Conservation (phyloP, 2,797 vertebrate genomes). For the Eutrigla gurnardus region DNA sequence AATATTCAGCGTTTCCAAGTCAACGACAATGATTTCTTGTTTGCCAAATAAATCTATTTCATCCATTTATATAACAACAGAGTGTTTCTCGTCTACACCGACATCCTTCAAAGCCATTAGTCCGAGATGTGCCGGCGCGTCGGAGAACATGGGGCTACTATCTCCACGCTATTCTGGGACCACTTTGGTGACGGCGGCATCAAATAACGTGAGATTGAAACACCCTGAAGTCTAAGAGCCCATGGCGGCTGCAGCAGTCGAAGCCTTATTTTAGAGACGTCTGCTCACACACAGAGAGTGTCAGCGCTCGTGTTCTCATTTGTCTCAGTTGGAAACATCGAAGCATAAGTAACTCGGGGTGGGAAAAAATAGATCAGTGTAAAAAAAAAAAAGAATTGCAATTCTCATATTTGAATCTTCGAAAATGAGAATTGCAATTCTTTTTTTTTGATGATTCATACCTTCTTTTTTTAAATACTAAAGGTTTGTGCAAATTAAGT, state of each 20-base stretch:
- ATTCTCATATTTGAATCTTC: too few species aligned
- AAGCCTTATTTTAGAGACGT: not conserved
- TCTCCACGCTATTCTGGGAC: constrained; percentile 59
- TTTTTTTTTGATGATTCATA: too few species aligned
- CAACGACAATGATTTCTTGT: not conserved
- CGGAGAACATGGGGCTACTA: constrained; percentile 30
- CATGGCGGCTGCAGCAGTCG: constrained; percentile 13
- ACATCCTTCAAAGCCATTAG: constrained; percentile 45
- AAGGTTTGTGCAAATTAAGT: too few species aligned
- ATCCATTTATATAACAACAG: not conserved
- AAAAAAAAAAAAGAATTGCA: too few species aligned
- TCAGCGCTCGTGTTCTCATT: not conserved
- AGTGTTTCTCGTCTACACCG: constrained; percentile 18
- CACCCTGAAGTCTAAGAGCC: constrained; percentile 41
- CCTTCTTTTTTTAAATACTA: too few species aligned
- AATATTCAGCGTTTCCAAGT: not conserved
- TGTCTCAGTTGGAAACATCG: constrained; percentile 8
- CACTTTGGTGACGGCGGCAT: constrained; percentile 51
- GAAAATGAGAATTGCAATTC: too few species aligned
- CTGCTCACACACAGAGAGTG: not conserved
- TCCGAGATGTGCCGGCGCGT: constrained; percentile 25
- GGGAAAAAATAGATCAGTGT: too few species aligned
- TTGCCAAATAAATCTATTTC: not conserved
- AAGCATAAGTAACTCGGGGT: not conserved
- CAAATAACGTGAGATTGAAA: constrained; percentile 50